These are phyloP conservation scores for Tapera naevia DNA, from an alignment of 2,797 vertebrate species.

Conservation along the genomic window DNA sequence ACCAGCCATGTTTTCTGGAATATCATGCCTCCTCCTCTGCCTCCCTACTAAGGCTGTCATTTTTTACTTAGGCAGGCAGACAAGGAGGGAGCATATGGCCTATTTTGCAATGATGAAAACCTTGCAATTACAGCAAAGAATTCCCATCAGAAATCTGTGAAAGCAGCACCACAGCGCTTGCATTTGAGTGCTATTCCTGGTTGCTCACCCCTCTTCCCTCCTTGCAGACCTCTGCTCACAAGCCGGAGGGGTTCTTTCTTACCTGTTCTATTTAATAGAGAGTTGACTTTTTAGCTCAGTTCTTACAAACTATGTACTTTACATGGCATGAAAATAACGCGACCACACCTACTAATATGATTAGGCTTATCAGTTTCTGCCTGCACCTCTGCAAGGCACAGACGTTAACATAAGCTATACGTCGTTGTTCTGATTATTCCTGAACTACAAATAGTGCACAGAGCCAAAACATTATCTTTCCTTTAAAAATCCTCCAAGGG, in stretches of 20 bases:
- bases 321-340: not conserved
- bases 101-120: slow-evolving; percentile 27
- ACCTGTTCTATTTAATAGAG: not conserved
- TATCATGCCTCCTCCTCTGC: not conserved
- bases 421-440: not conserved
- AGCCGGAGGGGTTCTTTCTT: not conserved
- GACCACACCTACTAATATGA: not conserved
- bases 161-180: not conserved
- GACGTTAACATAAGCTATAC: not conserved
- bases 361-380: not conserved
- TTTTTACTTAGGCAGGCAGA: not conserved
- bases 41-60: not conserved
- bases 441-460: not conserved
- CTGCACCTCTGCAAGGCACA: not conserved
- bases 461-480: not conserved
- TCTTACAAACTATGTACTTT: not conserved
- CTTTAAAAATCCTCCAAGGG: not conserved
- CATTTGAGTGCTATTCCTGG: not conserved
- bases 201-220: not conserved
- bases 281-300: not conserved
- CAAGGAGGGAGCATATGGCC: not conserved
- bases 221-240: not conserved
- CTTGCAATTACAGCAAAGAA: slow-evolving; percentile 16
- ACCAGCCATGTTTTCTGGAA: not conserved
- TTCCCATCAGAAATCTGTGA: not conserved